These are phyloP conservation scores for Ahaetulla prasina DNA, from an alignment of 2,113 vertebrate species.

Conservation along the genomic window DNA sequence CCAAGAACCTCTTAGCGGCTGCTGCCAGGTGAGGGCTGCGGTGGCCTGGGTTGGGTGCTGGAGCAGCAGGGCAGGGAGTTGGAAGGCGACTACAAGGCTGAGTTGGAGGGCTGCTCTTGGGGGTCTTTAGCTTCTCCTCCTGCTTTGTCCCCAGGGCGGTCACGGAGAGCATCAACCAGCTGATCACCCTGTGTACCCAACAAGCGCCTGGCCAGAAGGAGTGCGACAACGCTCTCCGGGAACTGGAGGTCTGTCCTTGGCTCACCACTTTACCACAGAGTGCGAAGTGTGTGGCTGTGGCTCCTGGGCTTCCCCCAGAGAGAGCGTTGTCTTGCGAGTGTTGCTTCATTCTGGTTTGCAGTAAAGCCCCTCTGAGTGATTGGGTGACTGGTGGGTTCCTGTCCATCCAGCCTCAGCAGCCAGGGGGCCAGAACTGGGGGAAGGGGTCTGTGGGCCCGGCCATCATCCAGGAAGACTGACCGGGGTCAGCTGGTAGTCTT, in stretches of 20 bases:
- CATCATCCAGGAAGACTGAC: background rate
- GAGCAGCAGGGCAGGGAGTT: background rate
- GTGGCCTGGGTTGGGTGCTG: background rate
- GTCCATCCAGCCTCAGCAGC: background rate
- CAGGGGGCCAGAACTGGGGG: background rate
- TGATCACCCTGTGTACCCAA: conserved; percentile 96
- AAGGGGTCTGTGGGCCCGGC: background rate
- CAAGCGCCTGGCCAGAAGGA: conserved; percentile 98
- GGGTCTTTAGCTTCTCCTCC: background rate
- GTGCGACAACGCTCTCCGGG: conserved; percentile 95
- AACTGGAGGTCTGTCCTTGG: conserved; percentile 82
- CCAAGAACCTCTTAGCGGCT: conserved; percentile 94
- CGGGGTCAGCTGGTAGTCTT: background rate
- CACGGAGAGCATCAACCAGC: conserved; percentile 98
- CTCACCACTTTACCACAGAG: background rate
- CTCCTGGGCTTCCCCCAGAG: background rate
- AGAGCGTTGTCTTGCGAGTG: background rate
- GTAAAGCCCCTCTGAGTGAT: background rate
- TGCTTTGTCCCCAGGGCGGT: conserved; percentile 83
- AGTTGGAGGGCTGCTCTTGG: background rate
- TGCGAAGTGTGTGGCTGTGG: background rate
- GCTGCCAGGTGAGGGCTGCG: conserved; percentile 83
- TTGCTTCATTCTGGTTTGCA: background rate
- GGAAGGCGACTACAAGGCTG: background rate
- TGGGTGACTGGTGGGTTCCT: background rate